phyloP scores from a whole-genome alignment of 2,888 invertebrate species.

The Xanthia togata region DNA sequence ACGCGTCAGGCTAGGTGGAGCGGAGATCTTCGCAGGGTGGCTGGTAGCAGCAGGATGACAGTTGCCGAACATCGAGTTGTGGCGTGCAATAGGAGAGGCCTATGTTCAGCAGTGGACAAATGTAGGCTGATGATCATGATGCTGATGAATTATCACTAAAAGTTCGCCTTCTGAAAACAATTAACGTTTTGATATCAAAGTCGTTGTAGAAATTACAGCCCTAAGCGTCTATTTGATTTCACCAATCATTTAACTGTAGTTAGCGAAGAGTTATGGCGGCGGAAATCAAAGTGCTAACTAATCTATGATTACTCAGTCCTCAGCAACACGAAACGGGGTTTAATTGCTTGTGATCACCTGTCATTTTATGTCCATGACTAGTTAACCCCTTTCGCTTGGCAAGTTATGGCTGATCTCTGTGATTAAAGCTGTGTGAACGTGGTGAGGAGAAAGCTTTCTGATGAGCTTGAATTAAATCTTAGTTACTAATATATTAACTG shows the following conservation, averaged over 20 bases:
- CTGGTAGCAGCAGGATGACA: too few species aligned
- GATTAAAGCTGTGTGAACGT: slow-evolving; percentile 14
- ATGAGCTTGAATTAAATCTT: slow-evolving; percentile 14
- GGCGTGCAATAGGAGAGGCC: too few species aligned
- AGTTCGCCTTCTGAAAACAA: neutral
- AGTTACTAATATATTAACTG: slow-evolving; percentile 15
- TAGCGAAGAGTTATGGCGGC: slow-evolving; percentile 24
- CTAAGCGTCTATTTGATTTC: slow-evolving; percentile 21
- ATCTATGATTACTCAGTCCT: slow-evolving; percentile 30
- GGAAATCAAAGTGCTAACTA: slow-evolving; percentile 51
- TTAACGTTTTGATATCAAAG: neutral
- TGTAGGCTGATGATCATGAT: too few species aligned
- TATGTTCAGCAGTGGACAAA: too few species aligned
- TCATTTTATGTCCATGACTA: slow-evolving; percentile 31
- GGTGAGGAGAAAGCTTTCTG: slow-evolving; percentile 13
- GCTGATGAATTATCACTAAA: neutral
- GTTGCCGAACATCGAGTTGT: too few species aligned
- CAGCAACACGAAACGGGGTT: slow-evolving; percentile 12
- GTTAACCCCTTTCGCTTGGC: slow-evolving; percentile 16
- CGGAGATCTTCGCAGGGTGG: too few species aligned
- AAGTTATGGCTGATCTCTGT: slow-evolving; percentile 13
- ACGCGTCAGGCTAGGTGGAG: too few species aligned
- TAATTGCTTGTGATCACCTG: slow-evolving; percentile 39
- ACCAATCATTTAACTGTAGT: slow-evolving; percentile 30
- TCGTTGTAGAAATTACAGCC: neutral